phyloP scores from a whole-genome alignment of 2,888 invertebrate genomes.

The Eupsilia transversa region DNA sequence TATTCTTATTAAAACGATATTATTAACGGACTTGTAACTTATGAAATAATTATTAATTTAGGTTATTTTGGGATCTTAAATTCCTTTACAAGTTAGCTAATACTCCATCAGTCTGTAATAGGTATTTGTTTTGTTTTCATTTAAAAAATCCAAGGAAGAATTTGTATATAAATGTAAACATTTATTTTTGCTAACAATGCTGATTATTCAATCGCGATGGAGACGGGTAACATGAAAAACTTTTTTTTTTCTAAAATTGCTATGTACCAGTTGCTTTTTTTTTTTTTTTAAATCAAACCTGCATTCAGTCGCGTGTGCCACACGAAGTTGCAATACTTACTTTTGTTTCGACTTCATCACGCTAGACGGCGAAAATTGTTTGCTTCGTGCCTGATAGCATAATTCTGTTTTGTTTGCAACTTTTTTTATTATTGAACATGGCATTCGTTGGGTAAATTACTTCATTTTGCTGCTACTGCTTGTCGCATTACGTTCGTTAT shows the following conservation, averaged over 20 bases:
- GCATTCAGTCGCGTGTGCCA: constrained; percentile 70
- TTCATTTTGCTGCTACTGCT: constrained; percentile 54
- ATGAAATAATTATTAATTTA: not conserved
- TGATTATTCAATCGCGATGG: not conserved
- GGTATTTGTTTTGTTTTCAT: not conserved
- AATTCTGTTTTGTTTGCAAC: constrained; percentile 57
- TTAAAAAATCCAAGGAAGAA: not conserved
- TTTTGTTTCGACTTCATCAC: constrained; percentile 78
- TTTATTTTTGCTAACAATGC: not conserved
- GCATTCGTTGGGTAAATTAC: constrained; percentile 58
- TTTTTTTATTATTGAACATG: constrained; percentile 58
- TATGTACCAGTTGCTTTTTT: constrained; percentile 29
- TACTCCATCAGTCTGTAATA: not conserved
- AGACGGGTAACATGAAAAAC: not conserved
- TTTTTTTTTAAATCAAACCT: constrained; percentile 54
- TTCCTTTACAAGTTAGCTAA: no score
- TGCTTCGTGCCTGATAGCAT: constrained; percentile 63
- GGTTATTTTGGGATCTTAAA: not conserved
- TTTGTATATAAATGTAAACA: not conserved
- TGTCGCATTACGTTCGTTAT: constrained; percentile 51
- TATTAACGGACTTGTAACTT: not conserved
- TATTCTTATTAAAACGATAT: not conserved
- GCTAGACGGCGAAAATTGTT: constrained; percentile 79
- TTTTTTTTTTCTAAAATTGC: constrained; percentile 41
- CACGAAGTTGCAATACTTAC: constrained; percentile 70